phyloP scores from a whole-genome alignment of 1,140 invertebrate species.

The Drosophila arizonae region DNA sequence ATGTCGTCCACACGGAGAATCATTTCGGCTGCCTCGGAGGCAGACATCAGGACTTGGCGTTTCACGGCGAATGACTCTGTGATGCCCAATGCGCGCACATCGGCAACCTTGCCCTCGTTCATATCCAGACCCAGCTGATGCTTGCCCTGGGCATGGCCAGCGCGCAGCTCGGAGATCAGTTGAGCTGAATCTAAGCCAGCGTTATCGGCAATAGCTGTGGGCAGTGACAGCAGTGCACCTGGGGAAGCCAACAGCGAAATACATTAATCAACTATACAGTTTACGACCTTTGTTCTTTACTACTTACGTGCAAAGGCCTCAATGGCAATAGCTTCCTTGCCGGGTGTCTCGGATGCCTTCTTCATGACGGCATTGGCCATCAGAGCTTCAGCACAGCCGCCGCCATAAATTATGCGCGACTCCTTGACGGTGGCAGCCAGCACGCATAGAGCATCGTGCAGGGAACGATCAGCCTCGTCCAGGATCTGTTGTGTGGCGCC shows the following conservation, averaged over 20 bases:
- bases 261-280: background rate
- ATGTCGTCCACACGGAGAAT: constrained; percentile 99
- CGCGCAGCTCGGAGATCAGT: constrained; percentile 94
- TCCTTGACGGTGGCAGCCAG: constrained; percentile 97
- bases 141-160: constrained; percentile 91
- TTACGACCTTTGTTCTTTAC: background rate
- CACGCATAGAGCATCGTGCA: constrained; percentile 99
- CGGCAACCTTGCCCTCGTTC: constrained; percentile 91
- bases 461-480: constrained; percentile 98
- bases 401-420: constrained; percentile 95
- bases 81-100: constrained; percentile 95
- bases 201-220: constrained; percentile 98
- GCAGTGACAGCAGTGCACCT: constrained; percentile 92
- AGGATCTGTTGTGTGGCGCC: constrained; percentile 99
- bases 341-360: constrained; percentile 94
- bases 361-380: constrained; percentile 96
- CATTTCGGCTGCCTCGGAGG: constrained; percentile 99
- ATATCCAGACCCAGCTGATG: constrained; percentile 95
- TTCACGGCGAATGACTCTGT: constrained; percentile 99
- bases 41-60: constrained; percentile 96
- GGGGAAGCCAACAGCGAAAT: background rate
- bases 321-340: constrained; percentile 98
- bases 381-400: constrained; percentile 96
- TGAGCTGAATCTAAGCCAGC: constrained; percentile 99
- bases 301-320: constrained; percentile 92